Percentiles rank a stretch among this genome's conserved stretches.
phyloP scores from a whole-genome alignment of 1,140 invertebrate species.

The Drosophila takahashii region DNA sequence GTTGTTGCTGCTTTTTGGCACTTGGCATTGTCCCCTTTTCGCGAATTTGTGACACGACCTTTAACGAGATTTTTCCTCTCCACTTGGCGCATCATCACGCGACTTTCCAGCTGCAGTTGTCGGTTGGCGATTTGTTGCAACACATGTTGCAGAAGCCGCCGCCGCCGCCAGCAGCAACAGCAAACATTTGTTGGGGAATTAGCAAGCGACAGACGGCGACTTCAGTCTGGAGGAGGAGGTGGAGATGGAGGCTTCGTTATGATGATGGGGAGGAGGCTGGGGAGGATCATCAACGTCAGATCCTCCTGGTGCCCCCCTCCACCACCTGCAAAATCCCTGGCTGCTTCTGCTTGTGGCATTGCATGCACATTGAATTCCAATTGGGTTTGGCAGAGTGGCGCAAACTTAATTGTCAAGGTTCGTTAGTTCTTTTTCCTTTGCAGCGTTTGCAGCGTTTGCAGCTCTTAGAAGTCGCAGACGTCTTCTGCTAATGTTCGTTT shows the following conservation, averaged over 20 bases:
- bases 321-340: slow-evolving; percentile 18
- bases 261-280: slow-evolving; percentile 32
- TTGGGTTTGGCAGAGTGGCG: slow-evolving; percentile 80
- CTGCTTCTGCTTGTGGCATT: slow-evolving; percentile 58
- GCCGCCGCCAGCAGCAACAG: slow-evolving; percentile 48
- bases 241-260: slow-evolving; percentile 62
- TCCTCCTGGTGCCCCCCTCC: slow-evolving; percentile 5
- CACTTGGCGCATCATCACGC: slow-evolving; percentile 77
- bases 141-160: slow-evolving; percentile 62
- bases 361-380: slow-evolving; percentile 82
- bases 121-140: slow-evolving; percentile 69
- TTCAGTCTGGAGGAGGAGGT: background rate
- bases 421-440: slow-evolving; percentile 74
- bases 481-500: slow-evolving; percentile 75
- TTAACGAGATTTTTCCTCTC: slow-evolving; percentile 79
- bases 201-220: slow-evolving; percentile 60
- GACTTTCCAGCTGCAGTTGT: slow-evolving; percentile 63
- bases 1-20: slow-evolving; percentile 44
- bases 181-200: slow-evolving; percentile 77
- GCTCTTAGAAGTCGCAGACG: slow-evolving; percentile 10
- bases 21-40: slow-evolving; percentile 57
- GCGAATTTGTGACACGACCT: slow-evolving; percentile 78
- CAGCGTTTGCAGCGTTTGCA: slow-evolving; percentile 9
- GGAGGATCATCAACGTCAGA: slow-evolving; percentile 68
- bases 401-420: slow-evolving; percentile 81